Percentiles rank a stretch among this genome's conserved stretches.
These are phyloP conservation scores for Condylura cristata DNA, from an alignment of 2,113 vertebrate genomes.

Conservation along the genomic window DNA sequence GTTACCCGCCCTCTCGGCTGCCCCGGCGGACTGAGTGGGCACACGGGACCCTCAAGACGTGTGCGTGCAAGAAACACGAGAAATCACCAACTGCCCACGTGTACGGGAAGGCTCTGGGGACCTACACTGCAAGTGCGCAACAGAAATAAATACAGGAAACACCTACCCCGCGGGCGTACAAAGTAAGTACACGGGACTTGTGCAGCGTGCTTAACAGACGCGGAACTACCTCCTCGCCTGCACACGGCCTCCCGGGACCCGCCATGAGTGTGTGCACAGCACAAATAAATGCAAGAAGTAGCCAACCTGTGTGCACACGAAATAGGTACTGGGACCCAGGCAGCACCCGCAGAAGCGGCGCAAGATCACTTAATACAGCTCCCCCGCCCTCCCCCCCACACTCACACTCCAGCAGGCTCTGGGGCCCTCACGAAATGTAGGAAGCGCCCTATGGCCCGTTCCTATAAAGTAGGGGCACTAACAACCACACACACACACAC, in stretches of 20 bases:
- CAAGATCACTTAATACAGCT: neutral
- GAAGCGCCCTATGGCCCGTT: rapidly evolving
- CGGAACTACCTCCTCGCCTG: neutral
- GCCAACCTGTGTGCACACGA: neutral
- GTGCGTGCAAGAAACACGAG: neutral
- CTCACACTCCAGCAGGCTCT: neutral
- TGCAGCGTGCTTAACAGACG: neutral
- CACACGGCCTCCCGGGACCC: neutral
- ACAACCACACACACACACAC: no score
- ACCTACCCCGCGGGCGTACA: conserved; percentile 55
- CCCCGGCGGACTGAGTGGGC: neutral
- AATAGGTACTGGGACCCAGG: neutral
- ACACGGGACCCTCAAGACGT: neutral
- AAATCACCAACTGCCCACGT: conserved; percentile 49
- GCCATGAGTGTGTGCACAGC: neutral
- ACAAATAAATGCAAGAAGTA: conserved; percentile 26
- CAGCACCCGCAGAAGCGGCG: neutral
- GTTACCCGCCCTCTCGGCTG: conserved; percentile 23
- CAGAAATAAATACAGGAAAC: conserved; percentile 63
- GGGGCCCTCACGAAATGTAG: neutral
- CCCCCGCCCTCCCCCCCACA: neutral
- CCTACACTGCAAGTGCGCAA: neutral
- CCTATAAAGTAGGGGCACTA: neutral
- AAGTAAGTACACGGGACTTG: conserved; percentile 56
- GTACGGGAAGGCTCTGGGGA: conserved; percentile 32